These are phyloP conservation scores for Galaxias olidus DNA, from an alignment of 2,797 vertebrate genomes.

Conservation along the genomic window DNA sequence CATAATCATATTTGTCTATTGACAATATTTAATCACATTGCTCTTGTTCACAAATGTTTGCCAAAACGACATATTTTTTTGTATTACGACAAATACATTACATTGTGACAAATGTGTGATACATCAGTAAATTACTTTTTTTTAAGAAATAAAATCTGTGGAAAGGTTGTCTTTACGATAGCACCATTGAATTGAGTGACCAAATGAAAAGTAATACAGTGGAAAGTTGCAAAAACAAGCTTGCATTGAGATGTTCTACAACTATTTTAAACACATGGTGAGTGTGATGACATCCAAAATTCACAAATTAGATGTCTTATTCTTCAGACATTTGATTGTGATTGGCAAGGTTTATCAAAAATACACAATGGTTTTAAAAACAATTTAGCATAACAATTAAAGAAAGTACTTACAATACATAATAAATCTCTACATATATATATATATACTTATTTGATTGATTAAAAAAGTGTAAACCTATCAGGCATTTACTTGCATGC, in stretches of 20 bases:
- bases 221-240: conserved; percentile 11
- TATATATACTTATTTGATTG: neutral
- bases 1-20: conserved; percentile 38
- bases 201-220: conserved; percentile 13
- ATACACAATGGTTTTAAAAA: conserved; percentile 18
- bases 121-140: conserved; percentile 36
- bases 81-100: conserved; percentile 75
- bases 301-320: neutral
- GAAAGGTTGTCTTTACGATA: conserved; percentile 40
- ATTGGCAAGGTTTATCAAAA: neutral
- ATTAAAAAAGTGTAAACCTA: conserved; percentile 8
- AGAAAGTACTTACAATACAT: neutral
- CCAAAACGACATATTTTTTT: too few species aligned
- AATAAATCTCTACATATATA: neutral
- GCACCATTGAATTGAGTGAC: conserved; percentile 45
- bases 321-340: neutral
- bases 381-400: neutral
- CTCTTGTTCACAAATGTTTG: conserved; percentile 64
- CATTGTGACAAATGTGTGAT: conserved; percentile 61
- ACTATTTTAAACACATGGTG: conserved; percentile 11
- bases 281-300: neutral
- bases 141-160: conserved; percentile 30
- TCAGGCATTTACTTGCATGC: too few species aligned
- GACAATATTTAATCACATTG: conserved; percentile 65
- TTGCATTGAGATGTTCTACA: conserved; percentile 26